phyloP scores from a whole-genome alignment of 37 sponge, comb jelly and placozoan species.

The Beroe ovata region DNA sequence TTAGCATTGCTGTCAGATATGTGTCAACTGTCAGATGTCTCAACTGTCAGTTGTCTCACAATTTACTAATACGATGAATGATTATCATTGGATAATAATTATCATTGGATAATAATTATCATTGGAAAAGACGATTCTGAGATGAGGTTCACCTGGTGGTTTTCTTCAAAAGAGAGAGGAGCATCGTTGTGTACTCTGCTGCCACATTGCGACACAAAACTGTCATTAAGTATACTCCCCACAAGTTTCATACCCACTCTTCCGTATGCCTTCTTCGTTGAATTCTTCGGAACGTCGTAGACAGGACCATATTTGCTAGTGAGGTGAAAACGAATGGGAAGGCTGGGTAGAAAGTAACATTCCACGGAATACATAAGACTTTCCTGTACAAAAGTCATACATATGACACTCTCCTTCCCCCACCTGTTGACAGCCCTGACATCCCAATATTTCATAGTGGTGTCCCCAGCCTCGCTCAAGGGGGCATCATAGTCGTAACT shows the following conservation, averaged over 20 bases:
- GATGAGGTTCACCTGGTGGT: constrained; percentile 40
- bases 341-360: too few relatives aligned
- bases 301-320: constrained; percentile 45
- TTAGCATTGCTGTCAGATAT: too few relatives aligned
- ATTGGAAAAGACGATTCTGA: too few relatives aligned
- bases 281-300: constrained; percentile 7
- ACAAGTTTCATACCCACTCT: background rate
- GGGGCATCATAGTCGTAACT: constrained; percentile 65
- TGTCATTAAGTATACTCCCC: background rate
- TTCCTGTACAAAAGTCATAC: too few relatives aligned
- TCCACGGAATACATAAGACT: too few relatives aligned
- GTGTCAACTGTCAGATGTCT: too few relatives aligned
- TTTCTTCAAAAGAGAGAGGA: constrained; percentile 62
- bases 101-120: too few relatives aligned
- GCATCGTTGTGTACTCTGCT: background rate
- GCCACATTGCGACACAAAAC: constrained; percentile 14
- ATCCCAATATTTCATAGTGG: constrained; percentile 49
- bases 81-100: too few relatives aligned
- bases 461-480: constrained; percentile 51
- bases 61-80: too few relatives aligned
- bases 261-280: constrained; percentile 45
- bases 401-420: background rate
- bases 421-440: constrained; percentile 44
- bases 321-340: too few relatives aligned
- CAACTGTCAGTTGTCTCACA: too few relatives aligned